phyloP scores from a whole-genome alignment of 2,113 vertebrate genomes.

The Sula dactylatra region DNA sequence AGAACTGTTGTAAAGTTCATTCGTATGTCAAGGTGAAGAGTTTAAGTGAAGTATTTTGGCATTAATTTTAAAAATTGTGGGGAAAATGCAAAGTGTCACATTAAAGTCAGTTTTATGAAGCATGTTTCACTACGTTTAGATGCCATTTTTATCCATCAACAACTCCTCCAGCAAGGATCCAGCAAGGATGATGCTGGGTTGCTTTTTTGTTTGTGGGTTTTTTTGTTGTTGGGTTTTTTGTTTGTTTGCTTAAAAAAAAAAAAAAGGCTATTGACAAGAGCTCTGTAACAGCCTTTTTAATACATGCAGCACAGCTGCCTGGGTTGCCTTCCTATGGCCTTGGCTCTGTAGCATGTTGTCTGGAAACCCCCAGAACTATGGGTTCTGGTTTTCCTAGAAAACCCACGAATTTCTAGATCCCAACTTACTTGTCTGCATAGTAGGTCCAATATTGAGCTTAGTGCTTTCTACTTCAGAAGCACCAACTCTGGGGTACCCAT shows the following conservation, averaged over 20 bases:
- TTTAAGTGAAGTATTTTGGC: neutral
- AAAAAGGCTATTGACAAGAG: neutral
- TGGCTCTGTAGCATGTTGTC: neutral
- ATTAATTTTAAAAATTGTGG: too few species aligned
- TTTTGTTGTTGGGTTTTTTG: too few species aligned
- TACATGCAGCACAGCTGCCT: neutral
- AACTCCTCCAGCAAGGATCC: neutral
- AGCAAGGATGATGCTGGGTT: neutral
- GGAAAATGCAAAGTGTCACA: neutral
- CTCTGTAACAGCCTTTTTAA: neutral
- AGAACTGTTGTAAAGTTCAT: neutral
- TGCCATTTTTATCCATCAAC: neutral
- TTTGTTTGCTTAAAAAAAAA: neutral
- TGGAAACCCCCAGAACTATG: neutral
- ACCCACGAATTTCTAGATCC: neutral
- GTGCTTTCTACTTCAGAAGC: neutral
- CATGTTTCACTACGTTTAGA: neutral
- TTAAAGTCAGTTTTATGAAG: neutral
- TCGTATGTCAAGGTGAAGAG: neutral
- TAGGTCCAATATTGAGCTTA: neutral
- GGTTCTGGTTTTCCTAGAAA: neutral
- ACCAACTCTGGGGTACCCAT: neutral
- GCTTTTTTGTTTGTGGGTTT: neutral
- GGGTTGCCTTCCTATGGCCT: neutral
- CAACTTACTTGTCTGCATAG: neutral